Conservation (phyloP, 2,113 vertebrate species). For the Thunnus thynnus region DNA sequence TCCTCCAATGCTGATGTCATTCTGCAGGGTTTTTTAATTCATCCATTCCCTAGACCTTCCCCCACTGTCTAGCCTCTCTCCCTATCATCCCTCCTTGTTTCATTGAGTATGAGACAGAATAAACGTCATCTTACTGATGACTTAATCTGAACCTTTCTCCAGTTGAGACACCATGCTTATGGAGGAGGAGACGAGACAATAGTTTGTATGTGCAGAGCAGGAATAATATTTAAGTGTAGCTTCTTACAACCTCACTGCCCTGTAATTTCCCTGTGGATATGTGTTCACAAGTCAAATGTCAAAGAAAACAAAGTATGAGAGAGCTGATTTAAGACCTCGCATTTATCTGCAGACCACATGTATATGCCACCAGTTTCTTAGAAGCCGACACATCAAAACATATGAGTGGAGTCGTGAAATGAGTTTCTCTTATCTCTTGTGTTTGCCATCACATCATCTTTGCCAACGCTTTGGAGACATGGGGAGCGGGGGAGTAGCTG, state of each 20-base stretch:
- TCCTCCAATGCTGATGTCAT: conserved; percentile 81
- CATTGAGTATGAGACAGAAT: conserved; percentile 64
- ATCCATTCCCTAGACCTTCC: conserved; percentile 50
- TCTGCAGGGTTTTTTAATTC: conserved; percentile 72
- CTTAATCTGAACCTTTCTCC: conserved; percentile 78
- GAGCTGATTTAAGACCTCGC: too few relatives aligned
- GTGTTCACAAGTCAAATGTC: conserved; percentile 55
- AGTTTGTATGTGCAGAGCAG: conserved; percentile 22
- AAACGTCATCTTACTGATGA: conserved; percentile 75
- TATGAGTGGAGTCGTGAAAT: conserved; percentile 24
- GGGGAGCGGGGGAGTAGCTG: conserved; percentile 57
- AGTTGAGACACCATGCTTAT: conserved; percentile 17
- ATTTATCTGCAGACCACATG: conserved; percentile 41
- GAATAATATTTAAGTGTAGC: conserved; percentile 34
- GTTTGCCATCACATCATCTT: conserved; percentile 48
- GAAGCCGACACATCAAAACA: conserved; percentile 27
- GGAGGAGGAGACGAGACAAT: conserved; percentile 43
- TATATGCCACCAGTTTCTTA: conserved; percentile 40
- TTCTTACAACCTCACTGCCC: conserved; percentile 31
- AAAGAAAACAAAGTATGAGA: conserved; percentile 36
- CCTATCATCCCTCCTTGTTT: conserved; percentile 56
- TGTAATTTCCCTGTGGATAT: conserved; percentile 58
- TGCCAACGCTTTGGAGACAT: conserved; percentile 19
- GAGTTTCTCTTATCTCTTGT: conserved; percentile 59
- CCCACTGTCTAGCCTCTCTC: conserved; percentile 65